These are phyloP conservation scores for Sylvilagus floridanus DNA, from an alignment of 2,797 vertebrate genomes.

Conservation along the genomic window DNA sequence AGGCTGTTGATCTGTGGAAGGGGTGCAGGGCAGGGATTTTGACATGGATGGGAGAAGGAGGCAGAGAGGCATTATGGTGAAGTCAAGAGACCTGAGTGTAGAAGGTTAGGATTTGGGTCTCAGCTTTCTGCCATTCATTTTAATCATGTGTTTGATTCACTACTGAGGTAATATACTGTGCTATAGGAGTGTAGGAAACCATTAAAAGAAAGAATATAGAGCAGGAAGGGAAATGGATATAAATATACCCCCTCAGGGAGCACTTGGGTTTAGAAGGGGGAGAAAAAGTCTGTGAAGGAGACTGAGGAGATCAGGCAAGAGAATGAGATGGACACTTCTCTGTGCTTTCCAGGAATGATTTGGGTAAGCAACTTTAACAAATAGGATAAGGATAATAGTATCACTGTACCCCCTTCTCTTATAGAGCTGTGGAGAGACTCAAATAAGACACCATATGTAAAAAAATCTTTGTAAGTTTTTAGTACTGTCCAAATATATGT, in stretches of 20 bases:
- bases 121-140: constrained; percentile 11
- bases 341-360: constrained; percentile 50
- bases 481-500: constrained; percentile 34
- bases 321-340: not conserved
- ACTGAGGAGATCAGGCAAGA: constrained; percentile 6
- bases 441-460: constrained; percentile 52
- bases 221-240: constrained; percentile 23
- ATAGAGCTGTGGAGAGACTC: constrained; percentile 28
- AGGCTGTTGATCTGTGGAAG: not conserved
- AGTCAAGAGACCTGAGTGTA: not conserved
- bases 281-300: constrained; percentile 51
- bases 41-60: not conserved
- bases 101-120: constrained; percentile 16
- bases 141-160: constrained; percentile 49
- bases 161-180: not conserved
- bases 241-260: constrained; percentile 52
- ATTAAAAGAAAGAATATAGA: constrained; percentile 54
- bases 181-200: constrained; percentile 47
- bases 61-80: not conserved
- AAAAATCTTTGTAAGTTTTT: constrained; percentile 60
- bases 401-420: not conserved
- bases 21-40: not conserved
- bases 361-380: constrained; percentile 4
- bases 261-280: constrained; percentile 30
- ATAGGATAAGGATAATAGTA: constrained; percentile 9